These are phyloP conservation scores for Cremastobaeus sp. DNA, from an alignment of 2,888 invertebrate genomes.

Conservation along the genomic window DNA sequence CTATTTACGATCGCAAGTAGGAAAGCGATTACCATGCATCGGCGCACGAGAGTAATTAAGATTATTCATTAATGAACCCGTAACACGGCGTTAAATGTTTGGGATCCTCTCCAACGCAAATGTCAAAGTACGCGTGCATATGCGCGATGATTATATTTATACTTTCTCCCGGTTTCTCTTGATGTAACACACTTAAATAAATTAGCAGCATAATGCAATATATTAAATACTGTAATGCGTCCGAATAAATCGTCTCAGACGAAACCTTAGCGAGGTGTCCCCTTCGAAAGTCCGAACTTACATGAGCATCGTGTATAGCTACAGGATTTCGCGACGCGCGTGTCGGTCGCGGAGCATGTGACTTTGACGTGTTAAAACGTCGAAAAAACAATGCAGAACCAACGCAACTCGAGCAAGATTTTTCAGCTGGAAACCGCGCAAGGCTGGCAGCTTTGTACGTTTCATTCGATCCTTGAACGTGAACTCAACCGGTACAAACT, in stretches of 20 bases:
- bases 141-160: conserved; percentile 52
- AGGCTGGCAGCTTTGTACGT: conserved; percentile 26
- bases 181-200: conserved; percentile 60
- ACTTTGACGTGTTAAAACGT: neutral
- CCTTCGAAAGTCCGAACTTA: no score
- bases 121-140: conserved; percentile 45
- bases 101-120: conserved; percentile 38
- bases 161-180: conserved; percentile 58
- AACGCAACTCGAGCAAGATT: no score
- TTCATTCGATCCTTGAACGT: conserved; percentile 61
- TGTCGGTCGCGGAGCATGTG: no score
- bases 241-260: conserved; percentile 26
- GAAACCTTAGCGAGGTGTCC: conserved; percentile 40
- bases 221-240: conserved; percentile 31
- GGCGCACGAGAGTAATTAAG: no score
- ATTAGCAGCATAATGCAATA: conserved; percentile 47
- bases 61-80: conserved; percentile 10
- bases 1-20: no score
- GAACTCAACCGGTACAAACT: conserved; percentile 59
- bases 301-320: no score
- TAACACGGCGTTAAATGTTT: conserved; percentile 3
- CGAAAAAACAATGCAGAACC: neutral
- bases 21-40: no score
- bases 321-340: no score
- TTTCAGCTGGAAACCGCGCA: conserved; percentile 20